phyloP scores from a whole-genome alignment of 2,888 invertebrate genomes.

The Petrolisthes manimaculis region DNA sequence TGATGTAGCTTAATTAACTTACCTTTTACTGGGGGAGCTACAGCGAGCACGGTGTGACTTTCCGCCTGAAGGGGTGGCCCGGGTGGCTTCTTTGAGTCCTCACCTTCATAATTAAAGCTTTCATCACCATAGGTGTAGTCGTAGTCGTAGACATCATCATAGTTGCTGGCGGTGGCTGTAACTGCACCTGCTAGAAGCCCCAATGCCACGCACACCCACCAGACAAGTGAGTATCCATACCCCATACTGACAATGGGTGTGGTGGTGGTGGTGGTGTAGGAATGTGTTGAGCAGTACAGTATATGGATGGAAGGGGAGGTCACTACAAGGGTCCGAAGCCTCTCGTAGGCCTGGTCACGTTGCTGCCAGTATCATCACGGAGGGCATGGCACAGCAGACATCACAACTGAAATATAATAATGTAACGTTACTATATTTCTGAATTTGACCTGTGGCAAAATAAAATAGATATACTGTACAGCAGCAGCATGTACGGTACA shows the following conservation, averaged over 20 bases:
- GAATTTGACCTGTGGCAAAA: no score
- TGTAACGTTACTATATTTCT: no score
- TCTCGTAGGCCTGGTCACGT: neutral
- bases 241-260: no score
- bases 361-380: neutral
- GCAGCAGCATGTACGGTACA: no score
- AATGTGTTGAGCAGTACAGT: no score
- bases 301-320: no score
- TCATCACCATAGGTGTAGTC: conserved; percentile 12
- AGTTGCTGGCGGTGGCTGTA: neutral
- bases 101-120: conserved; percentile 6
- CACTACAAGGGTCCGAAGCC: neutral
- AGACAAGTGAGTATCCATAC: neutral
- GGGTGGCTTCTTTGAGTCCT: neutral
- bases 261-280: no score
- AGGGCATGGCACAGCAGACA: no score
- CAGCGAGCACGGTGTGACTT: neutral
- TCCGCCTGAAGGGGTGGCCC: neutral
- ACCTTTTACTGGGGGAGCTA: no score
- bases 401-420: no score
- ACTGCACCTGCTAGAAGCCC: neutral
- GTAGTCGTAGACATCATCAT: neutral
- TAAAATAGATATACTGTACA: no score
- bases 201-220: neutral
- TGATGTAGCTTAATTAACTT: no score